Evolutionary conservation across 1,140 invertebrate species (phyloP), one percentile per base, ranked within the genome.

Genomic region (Drosophila sulfurigaster): DNA sequence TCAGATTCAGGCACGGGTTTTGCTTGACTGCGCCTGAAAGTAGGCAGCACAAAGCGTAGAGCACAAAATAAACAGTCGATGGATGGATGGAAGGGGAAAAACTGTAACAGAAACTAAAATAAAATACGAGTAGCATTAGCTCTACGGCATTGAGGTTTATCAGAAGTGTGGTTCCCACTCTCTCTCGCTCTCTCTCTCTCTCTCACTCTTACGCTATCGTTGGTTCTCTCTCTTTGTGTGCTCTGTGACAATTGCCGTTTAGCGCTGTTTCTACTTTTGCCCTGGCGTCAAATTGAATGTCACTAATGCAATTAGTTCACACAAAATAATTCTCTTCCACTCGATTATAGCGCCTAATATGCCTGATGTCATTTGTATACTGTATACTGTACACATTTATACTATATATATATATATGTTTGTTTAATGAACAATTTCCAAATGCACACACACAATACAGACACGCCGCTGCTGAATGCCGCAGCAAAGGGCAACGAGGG

Each of bases 261-360:
- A 80, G 70, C 83, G 80, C 68, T 77, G 60, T 68, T 88, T 57
- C 76, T 38, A 30, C 54, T 32, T 32, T 35, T 63, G 58, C 51
- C 30, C 38, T 15, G 52, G 75, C 74, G 78, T 83, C 83, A 91
- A 91, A 91, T 91, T 91, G 83, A 91, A 91, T 91, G 88, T 91
- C 79, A 91, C 88, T 91, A 91, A 91, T 91, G 79, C 89, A 91
- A 91, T 91, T 91, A 91, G 89, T 85, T 89, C 78, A 79, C 86
- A 87, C 83, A 89, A 89, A 91, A 90, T 90, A 89, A 90, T 89
- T 90, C 87, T 75, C 87, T 89, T 89, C 86, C 86, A 89, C 86
- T 77, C 86, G 81, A 89, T 89, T 89, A 90, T 89, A 75, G 82
- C 69, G 81, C 75, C 69, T 89, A 90, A 89, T 89, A 83, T 82